These are phyloP conservation scores for Cheilosia urbana DNA, from an alignment of 2,888 invertebrate species.

Conservation along the genomic window DNA sequence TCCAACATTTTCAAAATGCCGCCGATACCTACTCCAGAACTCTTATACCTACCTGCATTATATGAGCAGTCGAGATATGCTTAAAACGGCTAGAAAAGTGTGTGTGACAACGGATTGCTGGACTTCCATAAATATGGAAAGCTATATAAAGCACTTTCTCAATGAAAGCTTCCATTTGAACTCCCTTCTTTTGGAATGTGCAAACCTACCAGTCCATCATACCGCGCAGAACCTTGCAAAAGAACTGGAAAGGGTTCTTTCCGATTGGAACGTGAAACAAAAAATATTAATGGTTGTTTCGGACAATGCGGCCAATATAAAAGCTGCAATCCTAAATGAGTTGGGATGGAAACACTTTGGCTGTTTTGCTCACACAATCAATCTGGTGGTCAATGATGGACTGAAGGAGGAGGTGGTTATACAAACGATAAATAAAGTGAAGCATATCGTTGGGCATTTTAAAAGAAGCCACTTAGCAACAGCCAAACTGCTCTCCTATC, in stretches of 20 bases:
- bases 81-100: slow-evolving; percentile 8
- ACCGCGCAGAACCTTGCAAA: slow-evolving; percentile 22
- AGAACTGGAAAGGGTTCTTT: neutral
- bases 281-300: slow-evolving; percentile 75
- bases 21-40: no score
- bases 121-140: slow-evolving; percentile 33
- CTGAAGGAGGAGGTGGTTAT: slow-evolving; percentile 45
- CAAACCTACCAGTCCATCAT: slow-evolving; percentile 17
- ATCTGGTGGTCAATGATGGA: slow-evolving; percentile 64
- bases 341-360: slow-evolving; percentile 74
- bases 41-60: neutral
- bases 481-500: neutral
- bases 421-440: neutral
- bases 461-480: slow-evolving; percentile 4
- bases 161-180: slow-evolving; percentile 7
- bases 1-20: no score
- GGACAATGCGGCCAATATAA: slow-evolving; percentile 67
- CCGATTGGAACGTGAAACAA: slow-evolving; percentile 36
- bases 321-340: slow-evolving; percentile 61
- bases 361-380: slow-evolving; percentile 73
- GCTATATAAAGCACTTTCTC: slow-evolving; percentile 27
- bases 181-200: slow-evolving; percentile 8
- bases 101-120: slow-evolving; percentile 39
- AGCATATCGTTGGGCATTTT: slow-evolving; percentile 5
- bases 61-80: slow-evolving; percentile 2